Evolutionary conservation across 2,797 vertebrate genomes (phyloP).

Genomic region (Balearica regulorum): DNA sequence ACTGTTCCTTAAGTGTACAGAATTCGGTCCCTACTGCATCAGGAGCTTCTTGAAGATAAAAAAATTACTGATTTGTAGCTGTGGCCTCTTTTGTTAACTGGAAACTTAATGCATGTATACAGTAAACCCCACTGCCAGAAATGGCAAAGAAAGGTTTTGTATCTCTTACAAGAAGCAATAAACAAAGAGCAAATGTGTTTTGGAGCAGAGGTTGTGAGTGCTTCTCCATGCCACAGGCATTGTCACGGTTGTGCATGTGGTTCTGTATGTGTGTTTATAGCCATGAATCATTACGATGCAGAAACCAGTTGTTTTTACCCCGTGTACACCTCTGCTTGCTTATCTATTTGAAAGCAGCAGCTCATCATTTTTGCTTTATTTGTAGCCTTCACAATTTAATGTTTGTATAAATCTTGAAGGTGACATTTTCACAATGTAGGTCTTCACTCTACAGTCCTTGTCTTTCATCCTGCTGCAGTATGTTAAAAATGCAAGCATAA

Average conservation of each 20-base stretch:
- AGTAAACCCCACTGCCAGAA: neutral
- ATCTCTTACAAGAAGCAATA: neutral
- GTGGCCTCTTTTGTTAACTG: neutral
- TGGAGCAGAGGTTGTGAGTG: neutral
- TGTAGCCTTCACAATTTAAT: neutral
- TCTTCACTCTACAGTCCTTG: neutral
- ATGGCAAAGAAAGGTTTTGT: neutral
- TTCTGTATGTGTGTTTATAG: neutral
- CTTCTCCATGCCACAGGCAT: neutral
- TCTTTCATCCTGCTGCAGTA: neutral
- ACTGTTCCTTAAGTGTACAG: neutral
- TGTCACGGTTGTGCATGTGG: neutral
- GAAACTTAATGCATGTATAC: neutral
- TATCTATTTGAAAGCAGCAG: neutral
- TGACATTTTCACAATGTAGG: neutral
- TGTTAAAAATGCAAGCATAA: neutral
- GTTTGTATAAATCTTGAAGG: neutral
- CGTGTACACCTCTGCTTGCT: neutral
- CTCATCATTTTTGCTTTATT: neutral
- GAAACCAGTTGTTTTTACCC: neutral
- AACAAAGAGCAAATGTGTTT: neutral
- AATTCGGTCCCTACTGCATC: neutral
- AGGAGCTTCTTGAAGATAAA: neutral
- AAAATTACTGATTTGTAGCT: neutral
- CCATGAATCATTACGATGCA: neutral